Evolutionary conservation across 2,797 vertebrate species (phyloP), one percentile per base, ranked within the genome.

Genomic region (Pantherophis alleghaniensis): DNA sequence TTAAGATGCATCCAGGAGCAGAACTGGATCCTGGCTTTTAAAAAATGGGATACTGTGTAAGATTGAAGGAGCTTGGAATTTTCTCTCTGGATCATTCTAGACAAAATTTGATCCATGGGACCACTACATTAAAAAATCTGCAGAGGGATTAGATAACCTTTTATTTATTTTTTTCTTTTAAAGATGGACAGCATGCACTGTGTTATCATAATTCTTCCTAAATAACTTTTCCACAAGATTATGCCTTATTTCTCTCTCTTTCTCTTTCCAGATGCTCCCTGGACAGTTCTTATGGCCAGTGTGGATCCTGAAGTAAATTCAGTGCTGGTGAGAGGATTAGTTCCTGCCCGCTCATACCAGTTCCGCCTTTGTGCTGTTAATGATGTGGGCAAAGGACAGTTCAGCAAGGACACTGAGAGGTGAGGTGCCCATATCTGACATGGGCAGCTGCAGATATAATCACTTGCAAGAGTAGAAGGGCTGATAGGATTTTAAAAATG

Each of bases 331-430:
- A 98, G 97, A 79, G 98, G 98, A 87, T 96, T 99, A 97, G 99
- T 99, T 83, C 99, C 99, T 0, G 99, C 99, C 0, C 98, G 99
- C 59, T 99, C 99, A 95, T 99, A 99, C 97, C 99, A 99, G 97
- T 99, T 99, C 98, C 99, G 98, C 91, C 98, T 99, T 61, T 99
- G 99, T 20, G 99, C 99, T 0, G 98, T 99, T 79, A 99, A 99
- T 0, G 99, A 99, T 1, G 99, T 99, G 96, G 99, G 99, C 90
- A 99, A 98, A 94, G 99, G 99, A 0, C 98, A 99, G 95, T 99
- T 99, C 98, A 99, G 99, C 98, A 99, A 98, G 96, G 99, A 99
- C 97, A 99, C 99, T 0, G 98, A 99, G 93, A 98, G 99, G 99
- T 99, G 96, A 98, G 98, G 69, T 0, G 60, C 61, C 28, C 55